Conservation (phyloP, 2,797 vertebrate species). For the Graptemys geographica region DNA sequence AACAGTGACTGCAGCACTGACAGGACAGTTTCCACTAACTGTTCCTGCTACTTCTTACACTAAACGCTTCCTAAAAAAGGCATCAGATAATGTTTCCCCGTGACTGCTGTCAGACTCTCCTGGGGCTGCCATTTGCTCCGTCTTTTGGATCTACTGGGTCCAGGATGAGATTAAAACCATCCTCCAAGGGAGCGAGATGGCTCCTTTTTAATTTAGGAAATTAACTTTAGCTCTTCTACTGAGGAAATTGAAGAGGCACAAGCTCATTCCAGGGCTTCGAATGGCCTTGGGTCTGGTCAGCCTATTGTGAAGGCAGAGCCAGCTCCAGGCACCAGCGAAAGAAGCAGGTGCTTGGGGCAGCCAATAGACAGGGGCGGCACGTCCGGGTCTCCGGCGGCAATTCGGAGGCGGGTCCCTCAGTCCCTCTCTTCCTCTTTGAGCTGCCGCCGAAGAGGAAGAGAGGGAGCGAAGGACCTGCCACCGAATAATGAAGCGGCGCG, state of each 20-base stretch:
- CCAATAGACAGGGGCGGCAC: too few species aligned
- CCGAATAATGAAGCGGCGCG: too few species aligned
- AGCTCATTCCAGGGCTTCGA: constrained; percentile 34
- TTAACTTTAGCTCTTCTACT: constrained; percentile 72
- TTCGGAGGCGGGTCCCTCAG: too few species aligned
- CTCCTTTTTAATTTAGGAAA: constrained; percentile 68
- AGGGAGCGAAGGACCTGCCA: too few species aligned
- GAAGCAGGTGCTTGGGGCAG: too few species aligned
- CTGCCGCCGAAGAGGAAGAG: too few species aligned
- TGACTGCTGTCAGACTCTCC: constrained; percentile 74
- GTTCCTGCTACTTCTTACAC: constrained; percentile 74
- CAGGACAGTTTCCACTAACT: constrained; percentile 65
- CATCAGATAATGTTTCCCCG: constrained; percentile 63
- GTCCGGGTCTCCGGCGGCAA: too few species aligned
- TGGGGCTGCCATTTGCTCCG: constrained; percentile 53
- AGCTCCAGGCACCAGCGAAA: too few species aligned
- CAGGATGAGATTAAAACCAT: constrained; percentile 55
- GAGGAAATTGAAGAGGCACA: constrained; percentile 64
- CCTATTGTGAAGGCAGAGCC: background rate
- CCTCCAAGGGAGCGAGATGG: background rate
- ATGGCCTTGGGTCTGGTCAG: constrained; percentile 45
- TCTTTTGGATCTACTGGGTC: constrained; percentile 68
- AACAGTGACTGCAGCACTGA: constrained; percentile 57
- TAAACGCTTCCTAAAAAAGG: constrained; percentile 73
- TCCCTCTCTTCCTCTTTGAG: too few species aligned